phyloP scores from a whole-genome alignment of 2,113 vertebrate genomes.

The Neolamprologus tretocephalus region DNA sequence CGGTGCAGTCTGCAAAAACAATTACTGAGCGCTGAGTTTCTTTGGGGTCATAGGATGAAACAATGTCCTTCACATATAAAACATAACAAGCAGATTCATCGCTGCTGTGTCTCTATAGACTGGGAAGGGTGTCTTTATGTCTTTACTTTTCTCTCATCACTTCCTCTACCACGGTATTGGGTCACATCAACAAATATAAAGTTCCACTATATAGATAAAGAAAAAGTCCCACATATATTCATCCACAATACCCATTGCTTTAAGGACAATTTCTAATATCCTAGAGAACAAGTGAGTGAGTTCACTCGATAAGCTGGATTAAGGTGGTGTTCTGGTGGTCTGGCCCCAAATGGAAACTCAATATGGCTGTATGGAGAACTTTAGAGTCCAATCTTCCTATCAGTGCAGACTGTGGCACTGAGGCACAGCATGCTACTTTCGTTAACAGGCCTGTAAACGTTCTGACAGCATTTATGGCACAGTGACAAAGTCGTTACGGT shows the following conservation, averaged over 20 bases:
- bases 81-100: slow-evolving; percentile 50
- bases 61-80: slow-evolving; percentile 54
- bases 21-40: slow-evolving; percentile 28
- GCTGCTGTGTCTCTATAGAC: slow-evolving; percentile 33
- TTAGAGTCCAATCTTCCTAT: slow-evolving; percentile 35
- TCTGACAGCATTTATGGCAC: slow-evolving; percentile 53
- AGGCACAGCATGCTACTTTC: slow-evolving; percentile 44
- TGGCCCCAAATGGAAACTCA: slow-evolving; percentile 39
- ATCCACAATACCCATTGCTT: background rate
- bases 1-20: slow-evolving; percentile 43
- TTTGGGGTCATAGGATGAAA: slow-evolving; percentile 50
- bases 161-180: background rate
- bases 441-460: slow-evolving; percentile 61
- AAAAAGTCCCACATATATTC: background rate
- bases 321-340: slow-evolving; percentile 35
- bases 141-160: slow-evolving; percentile 7
- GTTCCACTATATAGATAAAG: background rate
- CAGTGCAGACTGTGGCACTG: slow-evolving; percentile 13
- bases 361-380: slow-evolving; percentile 24
- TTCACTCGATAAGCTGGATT: slow-evolving; percentile 7
- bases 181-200: slow-evolving; percentile 6
- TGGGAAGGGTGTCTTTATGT: background rate
- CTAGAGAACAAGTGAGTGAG: slow-evolving; percentile 19
- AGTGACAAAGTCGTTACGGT: slow-evolving; percentile 50
- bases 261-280: background rate